Conservation (phyloP, 1,140 invertebrate species). For the Parasteatoda tepidariorum region DNA sequence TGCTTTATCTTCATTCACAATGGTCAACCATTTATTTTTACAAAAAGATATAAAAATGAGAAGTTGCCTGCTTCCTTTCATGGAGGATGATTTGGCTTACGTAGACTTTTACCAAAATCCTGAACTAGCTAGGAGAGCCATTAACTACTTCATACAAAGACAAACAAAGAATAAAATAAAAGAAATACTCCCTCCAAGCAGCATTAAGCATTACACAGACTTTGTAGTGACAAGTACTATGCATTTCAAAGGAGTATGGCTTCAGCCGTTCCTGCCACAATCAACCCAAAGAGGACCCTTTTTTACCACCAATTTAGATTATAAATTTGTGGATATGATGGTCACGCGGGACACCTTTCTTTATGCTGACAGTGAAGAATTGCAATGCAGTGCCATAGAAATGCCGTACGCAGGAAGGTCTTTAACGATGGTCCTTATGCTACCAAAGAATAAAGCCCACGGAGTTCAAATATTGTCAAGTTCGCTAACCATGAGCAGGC, state of each 20-base stretch:
- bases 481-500: constrained; percentile 44
- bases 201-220: constrained; percentile 63
- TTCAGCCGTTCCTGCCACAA: constrained; percentile 68
- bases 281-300: constrained; percentile 63
- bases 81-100: constrained; percentile 37
- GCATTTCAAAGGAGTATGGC: constrained; percentile 68
- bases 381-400: constrained; percentile 86
- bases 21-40: constrained; percentile 64
- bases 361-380: constrained; percentile 63
- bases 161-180: constrained; percentile 78
- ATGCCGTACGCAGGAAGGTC: constrained; percentile 85
- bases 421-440: constrained; percentile 80
- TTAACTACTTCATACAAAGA: constrained; percentile 80
- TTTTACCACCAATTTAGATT: constrained; percentile 64
- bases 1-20: constrained; percentile 70
- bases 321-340: constrained; percentile 63
- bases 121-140: constrained; percentile 67
- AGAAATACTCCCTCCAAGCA: constrained; percentile 69
- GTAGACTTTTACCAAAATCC: constrained; percentile 36
- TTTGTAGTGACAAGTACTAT: constrained; percentile 70
- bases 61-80: constrained; percentile 19
- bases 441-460: constrained; percentile 63
- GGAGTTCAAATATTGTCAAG: constrained; percentile 63
- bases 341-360: constrained; percentile 61
- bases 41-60: constrained; percentile 30